These are phyloP conservation scores for Teinopalpus imperialis DNA, from an alignment of 2,888 invertebrate species.

Conservation along the genomic window DNA sequence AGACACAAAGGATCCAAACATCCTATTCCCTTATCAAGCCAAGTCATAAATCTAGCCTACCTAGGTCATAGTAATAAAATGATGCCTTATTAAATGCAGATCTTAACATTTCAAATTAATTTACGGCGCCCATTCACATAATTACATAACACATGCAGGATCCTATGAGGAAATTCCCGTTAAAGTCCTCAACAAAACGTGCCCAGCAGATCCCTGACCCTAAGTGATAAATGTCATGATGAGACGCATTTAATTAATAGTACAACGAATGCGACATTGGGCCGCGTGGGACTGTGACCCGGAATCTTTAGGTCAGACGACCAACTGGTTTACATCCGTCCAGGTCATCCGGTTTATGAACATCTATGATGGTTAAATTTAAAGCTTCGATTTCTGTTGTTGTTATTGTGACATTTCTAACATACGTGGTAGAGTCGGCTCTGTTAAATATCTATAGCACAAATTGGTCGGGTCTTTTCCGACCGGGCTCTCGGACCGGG, in stretches of 20 bases:
- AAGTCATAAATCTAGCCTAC: constrained; percentile 9
- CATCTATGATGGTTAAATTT: not conserved
- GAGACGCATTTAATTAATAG: constrained; percentile 21
- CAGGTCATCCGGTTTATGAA: not conserved
- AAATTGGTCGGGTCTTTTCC: too few species aligned
- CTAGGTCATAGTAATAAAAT: constrained; percentile 7
- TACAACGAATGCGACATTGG: constrained; percentile 16
- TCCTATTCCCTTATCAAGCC: not conserved
- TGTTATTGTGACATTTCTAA: not conserved
- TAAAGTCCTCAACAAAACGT: constrained; percentile 7
- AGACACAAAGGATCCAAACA: not conserved
- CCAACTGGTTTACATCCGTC: constrained; percentile 3
- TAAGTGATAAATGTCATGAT: constrained; percentile 18
- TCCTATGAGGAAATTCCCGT: constrained; percentile 17
- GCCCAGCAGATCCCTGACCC: constrained; percentile 13
- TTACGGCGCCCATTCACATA: constrained; percentile 1
- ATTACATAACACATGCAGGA: constrained; percentile 8
- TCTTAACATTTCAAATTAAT: constrained; percentile 8
- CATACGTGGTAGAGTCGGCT: too few species aligned
- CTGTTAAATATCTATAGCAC: too few species aligned
- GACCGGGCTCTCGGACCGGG: too few species aligned
- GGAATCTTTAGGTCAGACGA: constrained; percentile 23
- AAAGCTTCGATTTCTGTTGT: not conserved
- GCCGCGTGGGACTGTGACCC: constrained; percentile 22
- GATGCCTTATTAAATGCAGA: constrained; percentile 13